These are phyloP conservation scores for Dicentrarchus labrax DNA, from an alignment of 2,113 vertebrate species.

Conservation along the genomic window DNA sequence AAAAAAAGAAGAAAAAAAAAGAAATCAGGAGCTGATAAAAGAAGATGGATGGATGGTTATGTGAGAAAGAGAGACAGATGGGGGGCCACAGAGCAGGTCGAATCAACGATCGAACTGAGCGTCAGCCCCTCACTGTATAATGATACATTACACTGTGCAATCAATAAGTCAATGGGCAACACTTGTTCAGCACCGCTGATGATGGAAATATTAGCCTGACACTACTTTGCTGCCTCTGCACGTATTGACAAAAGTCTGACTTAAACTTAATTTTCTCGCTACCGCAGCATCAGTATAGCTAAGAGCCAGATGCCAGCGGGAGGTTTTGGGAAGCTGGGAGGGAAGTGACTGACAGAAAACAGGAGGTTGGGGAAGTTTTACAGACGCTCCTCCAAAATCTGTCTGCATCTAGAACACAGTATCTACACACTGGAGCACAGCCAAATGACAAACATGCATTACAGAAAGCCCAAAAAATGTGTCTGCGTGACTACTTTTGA, in stretches of 20 bases:
- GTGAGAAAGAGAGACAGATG: slow-evolving; percentile 85
- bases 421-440: not conserved
- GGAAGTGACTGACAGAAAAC: not conserved
- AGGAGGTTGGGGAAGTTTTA: not conserved
- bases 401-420: not conserved
- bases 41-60: slow-evolving; percentile 79
- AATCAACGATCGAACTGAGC: slow-evolving; percentile 70
- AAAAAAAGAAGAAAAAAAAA: not conserved
- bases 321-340: slow-evolving; percentile 22
- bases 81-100: slow-evolving; percentile 71
- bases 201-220: slow-evolving; percentile 78
- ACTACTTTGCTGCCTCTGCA: slow-evolving; percentile 55
- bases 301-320: slow-evolving; percentile 74
- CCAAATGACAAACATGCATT: slow-evolving; percentile 14
- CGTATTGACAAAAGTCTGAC: slow-evolving; percentile 66
- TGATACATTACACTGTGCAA: slow-evolving; percentile 78
- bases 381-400: not conserved
- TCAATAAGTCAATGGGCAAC: slow-evolving; percentile 84
- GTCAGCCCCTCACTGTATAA: slow-evolving; percentile 79
- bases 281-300: slow-evolving; percentile 36
- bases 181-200: slow-evolving; percentile 74
- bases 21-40: slow-evolving; percentile 55
- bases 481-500: not conserved
- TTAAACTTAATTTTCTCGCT: slow-evolving; percentile 77
- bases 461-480: slow-evolving; percentile 26